Evolutionary conservation across 2,113 vertebrate genomes (phyloP).

Genomic region (Dicentrarchus labrax): DNA sequence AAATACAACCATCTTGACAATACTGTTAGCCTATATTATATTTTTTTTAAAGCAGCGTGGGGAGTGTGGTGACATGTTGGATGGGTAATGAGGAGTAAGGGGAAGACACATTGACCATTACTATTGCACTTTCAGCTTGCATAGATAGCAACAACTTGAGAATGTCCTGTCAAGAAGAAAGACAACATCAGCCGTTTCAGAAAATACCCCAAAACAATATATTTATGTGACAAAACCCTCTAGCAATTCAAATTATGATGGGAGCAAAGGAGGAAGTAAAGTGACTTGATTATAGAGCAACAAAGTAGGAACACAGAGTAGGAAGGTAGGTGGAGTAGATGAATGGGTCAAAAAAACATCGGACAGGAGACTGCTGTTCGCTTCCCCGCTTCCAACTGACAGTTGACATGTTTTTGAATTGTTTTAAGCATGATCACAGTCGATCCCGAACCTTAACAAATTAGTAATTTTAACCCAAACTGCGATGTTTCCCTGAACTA

Average conservation of each 20-base stretch:
- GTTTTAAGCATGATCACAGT: neutral
- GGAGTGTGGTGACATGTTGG: neutral
- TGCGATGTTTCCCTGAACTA: neutral
- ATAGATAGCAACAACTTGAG: neutral
- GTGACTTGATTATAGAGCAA: neutral
- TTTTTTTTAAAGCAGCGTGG: too few relatives aligned
- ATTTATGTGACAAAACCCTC: neutral
- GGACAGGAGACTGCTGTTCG: neutral
- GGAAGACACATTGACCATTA: neutral
- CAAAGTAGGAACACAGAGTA: too few relatives aligned
- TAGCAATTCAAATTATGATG: neutral
- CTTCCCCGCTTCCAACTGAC: neutral
- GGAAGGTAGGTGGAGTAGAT: neutral
- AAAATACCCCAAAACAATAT: neutral
- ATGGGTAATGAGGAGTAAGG: neutral
- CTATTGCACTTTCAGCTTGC: neutral
- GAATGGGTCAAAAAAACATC: neutral
- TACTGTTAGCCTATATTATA: neutral
- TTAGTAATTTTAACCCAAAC: neutral
- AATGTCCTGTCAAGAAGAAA: neutral
- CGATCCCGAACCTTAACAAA: neutral
- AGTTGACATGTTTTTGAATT: too few relatives aligned
- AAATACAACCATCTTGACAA: neutral
- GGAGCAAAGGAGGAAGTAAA: neutral
- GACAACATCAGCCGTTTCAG: neutral